Percentiles rank a stretch among this genome's conserved stretches.
Conservation (phyloP, 2,113 vertebrate genomes). For the Cichladusa arquata region DNA sequence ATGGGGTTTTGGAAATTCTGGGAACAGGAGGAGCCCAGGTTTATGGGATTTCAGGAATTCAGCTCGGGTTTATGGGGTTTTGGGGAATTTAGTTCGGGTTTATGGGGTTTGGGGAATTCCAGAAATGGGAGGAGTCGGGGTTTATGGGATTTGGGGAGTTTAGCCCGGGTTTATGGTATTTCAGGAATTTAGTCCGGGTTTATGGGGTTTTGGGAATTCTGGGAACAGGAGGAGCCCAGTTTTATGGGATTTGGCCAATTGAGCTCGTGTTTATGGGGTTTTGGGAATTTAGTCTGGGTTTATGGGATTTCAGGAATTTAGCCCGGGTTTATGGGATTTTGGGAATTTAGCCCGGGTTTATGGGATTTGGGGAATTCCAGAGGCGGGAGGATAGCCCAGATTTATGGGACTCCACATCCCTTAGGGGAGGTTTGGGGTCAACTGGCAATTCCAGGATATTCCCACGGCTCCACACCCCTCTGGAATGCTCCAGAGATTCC, state of each 20-base stretch:
- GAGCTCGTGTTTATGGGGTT: background rate
- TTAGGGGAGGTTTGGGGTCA: background rate
- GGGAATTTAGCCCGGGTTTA: accelerated
- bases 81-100: too few relatives aligned
- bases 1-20: too few relatives aligned
- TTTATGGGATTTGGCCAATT: background rate
- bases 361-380: too few relatives aligned
- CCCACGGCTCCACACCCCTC: background rate
- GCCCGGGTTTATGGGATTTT: too few relatives aligned
- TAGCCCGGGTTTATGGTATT: background rate
- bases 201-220: too few relatives aligned
- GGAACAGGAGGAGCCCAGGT: too few relatives aligned
- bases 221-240: accelerated
- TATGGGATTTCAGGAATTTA: background rate
- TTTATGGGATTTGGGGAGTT: too few relatives aligned
- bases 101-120: too few relatives aligned
- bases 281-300: background rate
- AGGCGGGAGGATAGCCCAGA: accelerated
- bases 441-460: background rate
- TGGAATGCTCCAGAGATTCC: accelerated
- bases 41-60: too few relatives aligned
- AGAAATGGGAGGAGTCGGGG: too few relatives aligned
- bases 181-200: too few relatives aligned
- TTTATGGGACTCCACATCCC: background rate
- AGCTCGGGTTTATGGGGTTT: too few relatives aligned